Evolutionary conservation across 2,797 vertebrate genomes (phyloP), one percentile per base, ranked within the genome.

Genomic region (Sebastes taczanowskii): DNA sequence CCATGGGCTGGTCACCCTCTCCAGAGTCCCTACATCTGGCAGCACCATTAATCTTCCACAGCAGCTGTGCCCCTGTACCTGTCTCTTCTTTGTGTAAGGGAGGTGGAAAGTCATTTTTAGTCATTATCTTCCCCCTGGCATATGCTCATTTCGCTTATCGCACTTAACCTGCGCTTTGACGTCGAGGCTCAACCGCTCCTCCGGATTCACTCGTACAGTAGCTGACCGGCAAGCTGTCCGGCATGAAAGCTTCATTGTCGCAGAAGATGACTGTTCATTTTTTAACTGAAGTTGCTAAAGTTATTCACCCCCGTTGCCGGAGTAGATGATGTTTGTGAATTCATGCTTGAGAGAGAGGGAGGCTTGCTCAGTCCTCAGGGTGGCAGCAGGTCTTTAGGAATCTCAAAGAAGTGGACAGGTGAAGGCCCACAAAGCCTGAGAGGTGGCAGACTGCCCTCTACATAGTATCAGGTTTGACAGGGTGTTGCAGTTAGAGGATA

Each of bases 91-190:
- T 92, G 93, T 94, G 92, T 92, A 92, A 92, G 84, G 88, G 82
- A 93, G 92, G 90, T 89, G 86, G 87, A 91, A 93, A 94, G 93
- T 94, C 90, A 93, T 95, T 95, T 95, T 93, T 94, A 91, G 89
- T 93, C 90, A 93, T 95, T 95, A 95, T 94, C 91, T 91, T 91
- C 83, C 92, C 87, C 87, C 81, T 92, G 93, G 93, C 93, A 95
- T 94, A 94, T 94, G 94, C 92, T 95, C 91, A 94, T 95, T 95
- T 90, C 86, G 87, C 95, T 94, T 93, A 94, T 95, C 92, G 80
- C 86, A 87, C 91, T 93, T 95, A 94, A 93, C 93, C 92, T 83
- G 89, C 88, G 77, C 89, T 90, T 92, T 88, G 91, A 92, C 88
- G 85, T 87, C 11, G 74, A 72, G 82, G 87, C 86, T 82, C 83